Evolutionary conservation across 2,113 vertebrate species (phyloP), one percentile per base, ranked within the genome.

Genomic region (Neogobius melanostomus): DNA sequence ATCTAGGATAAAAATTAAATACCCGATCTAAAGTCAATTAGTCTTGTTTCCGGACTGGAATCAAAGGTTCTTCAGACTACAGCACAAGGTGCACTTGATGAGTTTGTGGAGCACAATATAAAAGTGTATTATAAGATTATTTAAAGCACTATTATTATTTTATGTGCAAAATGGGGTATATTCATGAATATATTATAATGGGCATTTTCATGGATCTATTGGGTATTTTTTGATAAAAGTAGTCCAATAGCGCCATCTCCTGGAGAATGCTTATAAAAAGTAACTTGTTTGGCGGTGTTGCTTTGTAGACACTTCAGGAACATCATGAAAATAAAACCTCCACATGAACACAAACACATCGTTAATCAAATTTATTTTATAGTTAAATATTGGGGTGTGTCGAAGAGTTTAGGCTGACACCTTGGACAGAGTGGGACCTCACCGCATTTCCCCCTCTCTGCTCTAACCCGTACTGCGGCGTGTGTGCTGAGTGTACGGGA

Each of bases 351-450:
- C 28, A 36, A 47, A 8, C 46, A 47, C 46, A 47, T 36, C 46
- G 2, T 47, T 47, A 47, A 16, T 53, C 15, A 53, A 2, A 16
- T 53, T 10, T 28, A 6, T 17, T 16, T 5, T 59, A 14, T 14
- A 7, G 10, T 11, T 6, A 59, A 14, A 61, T 12, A 43, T 1
- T 45, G 42, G 36, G 46, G 62, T 15, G 62, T 48, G 62, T 8
- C 44, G 7, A 16, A 4, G 9, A 16, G 9, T n/a, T 9, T n/a
- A 8, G 6, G 11, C 45, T 45, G 16, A 12, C 7, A 17, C 17
- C 21, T 0, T 16, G 42, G 74, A 79, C 70, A 62, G 82, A 88
- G 87, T 86, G 83, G 79, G 82, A 65, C 12, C 67, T 86, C 87
- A 36, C 14, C 0, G 17, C 3, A 6, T 28, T 8, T 28, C 0